These are phyloP conservation scores for Trematocara nigrifrons DNA, from an alignment of 2,113 vertebrate species.

Conservation along the genomic window DNA sequence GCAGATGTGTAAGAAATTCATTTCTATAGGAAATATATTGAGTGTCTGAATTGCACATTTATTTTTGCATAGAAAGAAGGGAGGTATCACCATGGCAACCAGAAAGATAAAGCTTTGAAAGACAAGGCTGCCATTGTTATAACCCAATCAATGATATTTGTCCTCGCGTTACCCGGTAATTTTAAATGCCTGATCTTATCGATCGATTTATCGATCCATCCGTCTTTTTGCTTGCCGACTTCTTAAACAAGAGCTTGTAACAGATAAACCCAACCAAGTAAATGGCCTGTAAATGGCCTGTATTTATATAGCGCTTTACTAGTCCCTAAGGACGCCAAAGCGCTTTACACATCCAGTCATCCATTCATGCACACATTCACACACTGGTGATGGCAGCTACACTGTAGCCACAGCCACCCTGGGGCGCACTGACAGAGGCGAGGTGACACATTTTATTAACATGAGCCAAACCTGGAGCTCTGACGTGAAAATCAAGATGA, in stretches of 20 bases:
- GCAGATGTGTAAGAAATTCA: neutral
- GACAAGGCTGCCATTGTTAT: neutral
- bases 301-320: accelerated
- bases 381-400: neutral
- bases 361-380: neutral
- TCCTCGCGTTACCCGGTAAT: neutral
- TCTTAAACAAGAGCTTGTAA: neutral
- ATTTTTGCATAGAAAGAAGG: neutral
- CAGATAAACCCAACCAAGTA: neutral
- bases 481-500: accelerated
- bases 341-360: neutral
- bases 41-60: neutral
- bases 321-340: neutral
- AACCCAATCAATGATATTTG: neutral
- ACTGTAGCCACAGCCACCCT: neutral
- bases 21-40: neutral
- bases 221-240: neutral
- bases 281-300: neutral
- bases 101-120: neutral
- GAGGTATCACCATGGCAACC: neutral
- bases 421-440: accelerated
- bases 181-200: neutral
- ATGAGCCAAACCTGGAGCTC: neutral
- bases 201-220: neutral
- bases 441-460: neutral